phyloP scores from a whole-genome alignment of 1,140 invertebrate species.

The Achatina immaculata region DNA sequence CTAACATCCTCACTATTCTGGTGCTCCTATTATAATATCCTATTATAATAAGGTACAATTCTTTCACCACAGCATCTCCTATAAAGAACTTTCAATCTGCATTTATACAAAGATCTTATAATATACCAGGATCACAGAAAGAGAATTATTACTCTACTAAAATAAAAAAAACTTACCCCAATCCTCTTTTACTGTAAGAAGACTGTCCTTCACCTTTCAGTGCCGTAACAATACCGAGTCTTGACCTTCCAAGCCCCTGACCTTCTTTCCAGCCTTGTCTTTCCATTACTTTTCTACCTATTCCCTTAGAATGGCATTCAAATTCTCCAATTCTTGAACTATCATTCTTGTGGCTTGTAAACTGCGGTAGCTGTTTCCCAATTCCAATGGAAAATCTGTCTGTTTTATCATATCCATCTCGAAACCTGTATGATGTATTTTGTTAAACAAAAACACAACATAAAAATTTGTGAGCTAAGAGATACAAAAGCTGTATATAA shows the following conservation, averaged over 20 bases:
- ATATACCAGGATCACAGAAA: no score
- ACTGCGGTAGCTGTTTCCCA: constrained; percentile 33
- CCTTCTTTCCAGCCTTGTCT: constrained; percentile 76
- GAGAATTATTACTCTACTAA: no score
- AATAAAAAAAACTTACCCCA: no score
- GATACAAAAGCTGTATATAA: no score
- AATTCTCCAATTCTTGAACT: constrained; percentile 69
- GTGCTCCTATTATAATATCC: no score
- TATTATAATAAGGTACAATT: no score
- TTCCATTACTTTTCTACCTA: constrained; percentile 74
- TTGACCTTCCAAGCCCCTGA: constrained; percentile 71
- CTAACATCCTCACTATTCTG: no score
- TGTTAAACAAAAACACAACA: no score
- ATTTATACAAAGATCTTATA: no score
- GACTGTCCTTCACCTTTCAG: constrained; percentile 68
- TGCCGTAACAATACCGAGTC: constrained; percentile 64
- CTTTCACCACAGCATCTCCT: no score
- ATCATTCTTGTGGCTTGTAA: constrained; percentile 17
- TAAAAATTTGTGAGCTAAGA: no score
- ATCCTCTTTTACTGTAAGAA: constrained; percentile 64
- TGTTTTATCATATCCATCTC: constrained; percentile 58
- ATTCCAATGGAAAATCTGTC: constrained; percentile 61
- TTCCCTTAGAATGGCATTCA: constrained; percentile 72
- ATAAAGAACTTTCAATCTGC: no score
- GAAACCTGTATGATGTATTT: constrained; percentile 25